phyloP scores from a whole-genome alignment of 2,113 vertebrate genomes.

The Sapayoa aenigma region DNA sequence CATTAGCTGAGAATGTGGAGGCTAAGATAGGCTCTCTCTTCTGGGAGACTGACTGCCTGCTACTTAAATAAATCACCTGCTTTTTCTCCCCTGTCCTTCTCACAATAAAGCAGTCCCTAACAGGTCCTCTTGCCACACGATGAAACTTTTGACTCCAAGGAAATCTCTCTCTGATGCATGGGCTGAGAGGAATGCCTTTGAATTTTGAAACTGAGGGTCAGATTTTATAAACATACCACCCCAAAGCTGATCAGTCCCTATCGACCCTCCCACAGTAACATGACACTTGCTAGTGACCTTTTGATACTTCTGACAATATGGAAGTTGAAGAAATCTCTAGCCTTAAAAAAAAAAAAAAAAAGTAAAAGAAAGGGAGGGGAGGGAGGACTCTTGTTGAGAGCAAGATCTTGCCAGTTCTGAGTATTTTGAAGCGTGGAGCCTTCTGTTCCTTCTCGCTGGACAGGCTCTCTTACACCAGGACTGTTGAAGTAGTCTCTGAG shows the following conservation, averaged over 20 bases:
- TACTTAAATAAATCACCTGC: conserved; percentile 55
- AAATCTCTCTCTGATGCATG: conserved; percentile 34
- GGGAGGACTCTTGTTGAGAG: neutral
- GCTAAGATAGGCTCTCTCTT: conserved; percentile 27
- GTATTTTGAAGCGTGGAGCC: neutral
- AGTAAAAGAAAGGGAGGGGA: too few relatives aligned
- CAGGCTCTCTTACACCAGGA: neutral
- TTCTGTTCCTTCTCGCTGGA: neutral
- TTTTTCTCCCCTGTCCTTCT: conserved; percentile 28
- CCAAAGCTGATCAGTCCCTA: conserved; percentile 8
- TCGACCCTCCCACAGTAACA: neutral
- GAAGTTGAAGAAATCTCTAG: neutral
- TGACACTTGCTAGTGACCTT: conserved; percentile 18
- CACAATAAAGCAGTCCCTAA: conserved; percentile 29
- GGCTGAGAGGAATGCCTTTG: conserved; percentile 57
- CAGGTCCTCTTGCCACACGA: neutral
- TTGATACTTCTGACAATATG: neutral
- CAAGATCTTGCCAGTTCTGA: neutral
- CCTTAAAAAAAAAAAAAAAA: neutral
- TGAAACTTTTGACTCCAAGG: conserved; percentile 28
- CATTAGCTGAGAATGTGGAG: conserved; percentile 61
- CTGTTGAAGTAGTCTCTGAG: rapidly evolving
- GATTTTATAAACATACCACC: conserved; percentile 55
- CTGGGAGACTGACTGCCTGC: neutral
- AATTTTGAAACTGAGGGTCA: conserved; percentile 49